A percentile compares a stretch with the other conserved stretches of the same genome.
These are phyloP conservation scores for Ceraclea dissimilis DNA, from an alignment of 2,888 invertebrate genomes.

Conservation along the genomic window DNA sequence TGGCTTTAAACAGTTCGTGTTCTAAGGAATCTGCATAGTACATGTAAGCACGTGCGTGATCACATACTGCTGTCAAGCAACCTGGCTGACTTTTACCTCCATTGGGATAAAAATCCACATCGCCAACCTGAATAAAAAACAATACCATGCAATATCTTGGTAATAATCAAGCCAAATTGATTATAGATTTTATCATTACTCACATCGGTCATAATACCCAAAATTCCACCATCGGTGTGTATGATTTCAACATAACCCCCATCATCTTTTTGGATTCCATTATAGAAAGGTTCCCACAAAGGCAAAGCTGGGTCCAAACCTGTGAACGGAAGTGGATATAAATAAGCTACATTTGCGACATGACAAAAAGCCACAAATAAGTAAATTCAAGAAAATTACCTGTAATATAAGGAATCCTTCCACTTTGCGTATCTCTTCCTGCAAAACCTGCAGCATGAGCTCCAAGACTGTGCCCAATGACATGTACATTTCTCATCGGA, in stretches of 20 bases:
- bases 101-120: conserved; percentile 39
- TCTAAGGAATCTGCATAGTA: conserved; percentile 20
- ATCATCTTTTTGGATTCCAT: conserved; percentile 33
- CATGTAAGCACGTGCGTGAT: conserved; percentile 14
- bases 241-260: conserved; percentile 41
- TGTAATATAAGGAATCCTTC: conserved; percentile 45
- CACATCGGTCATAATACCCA: conserved; percentile 35
- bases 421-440: conserved; percentile 46
- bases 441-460: conserved; percentile 50
- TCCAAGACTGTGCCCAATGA: conserved; percentile 52
- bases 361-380: no score
- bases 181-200: not conserved
- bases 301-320: conserved; percentile 42
- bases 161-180: not conserved
- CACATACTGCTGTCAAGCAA: conserved; percentile 29
- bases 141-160: not conserved
- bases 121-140: conserved; percentile 38
- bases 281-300: conserved; percentile 29
- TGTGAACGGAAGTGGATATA: conserved; percentile 21
- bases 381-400: conserved; percentile 33
- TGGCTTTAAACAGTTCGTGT: conserved; percentile 9
- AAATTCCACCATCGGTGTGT: conserved; percentile 39
- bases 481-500: conserved; percentile 35
- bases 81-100: conserved; percentile 36
- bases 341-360: no score